Conservation (phyloP, 2,888 invertebrate genomes). For the Cosmopolites sordidus region DNA sequence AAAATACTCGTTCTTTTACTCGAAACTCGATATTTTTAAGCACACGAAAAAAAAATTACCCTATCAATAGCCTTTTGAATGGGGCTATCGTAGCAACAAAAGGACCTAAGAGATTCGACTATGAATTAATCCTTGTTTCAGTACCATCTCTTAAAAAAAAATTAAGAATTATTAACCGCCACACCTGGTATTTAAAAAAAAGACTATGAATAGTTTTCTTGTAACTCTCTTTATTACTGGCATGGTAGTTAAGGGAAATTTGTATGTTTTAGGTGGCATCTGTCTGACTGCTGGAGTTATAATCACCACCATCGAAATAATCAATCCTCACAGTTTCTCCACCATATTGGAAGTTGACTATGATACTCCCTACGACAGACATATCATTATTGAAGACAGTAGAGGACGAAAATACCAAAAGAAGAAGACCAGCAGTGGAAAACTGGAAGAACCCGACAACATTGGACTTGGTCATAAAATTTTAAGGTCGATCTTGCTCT, state of each 20-base stretch:
- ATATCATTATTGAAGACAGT: conserved; percentile 87
- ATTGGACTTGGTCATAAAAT: conserved; percentile 63
- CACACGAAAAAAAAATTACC: too few relatives aligned
- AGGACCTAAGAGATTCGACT: not conserved
- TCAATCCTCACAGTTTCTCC: conserved; percentile 87
- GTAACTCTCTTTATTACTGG: too few relatives aligned
- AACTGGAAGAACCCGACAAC: conserved; percentile 55
- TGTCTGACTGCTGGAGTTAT: conserved; percentile 75
- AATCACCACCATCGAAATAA: conserved; percentile 77
- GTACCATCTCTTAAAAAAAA: too few relatives aligned
- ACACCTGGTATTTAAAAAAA: too few relatives aligned
- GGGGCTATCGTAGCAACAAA: too few relatives aligned
- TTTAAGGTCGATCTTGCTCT: conserved; percentile 53
- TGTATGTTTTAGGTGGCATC: conserved; percentile 58
- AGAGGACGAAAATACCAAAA: conserved; percentile 64
- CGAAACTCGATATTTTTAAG: too few relatives aligned
- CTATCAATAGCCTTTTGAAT: too few relatives aligned
- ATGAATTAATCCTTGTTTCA: too few relatives aligned
- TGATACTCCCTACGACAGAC: conserved; percentile 89
- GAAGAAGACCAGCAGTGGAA: conserved; percentile 52
- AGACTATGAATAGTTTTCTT: too few relatives aligned
- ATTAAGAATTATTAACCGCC: too few relatives aligned
- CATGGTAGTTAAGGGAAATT: too few relatives aligned
- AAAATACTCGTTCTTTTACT: too few relatives aligned
- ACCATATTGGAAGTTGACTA: conserved; percentile 89